Evolutionary conservation across 2,113 vertebrate genomes (phyloP).

Genomic region (Psilopsiagon aurifrons): DNA sequence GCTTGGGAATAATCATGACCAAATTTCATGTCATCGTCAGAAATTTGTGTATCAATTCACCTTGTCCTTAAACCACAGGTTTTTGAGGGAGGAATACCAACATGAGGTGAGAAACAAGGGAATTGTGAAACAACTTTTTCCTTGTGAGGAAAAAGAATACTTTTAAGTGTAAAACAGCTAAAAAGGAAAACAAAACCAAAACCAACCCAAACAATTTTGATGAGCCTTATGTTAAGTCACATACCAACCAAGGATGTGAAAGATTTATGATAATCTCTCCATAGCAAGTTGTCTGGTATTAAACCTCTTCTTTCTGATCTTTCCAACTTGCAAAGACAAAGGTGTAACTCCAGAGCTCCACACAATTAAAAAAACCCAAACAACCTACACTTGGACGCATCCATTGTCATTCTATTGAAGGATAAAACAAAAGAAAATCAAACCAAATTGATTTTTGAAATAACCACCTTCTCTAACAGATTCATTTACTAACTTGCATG

Average conservation of each 20-base stretch:
- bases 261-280: neutral
- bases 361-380: neutral
- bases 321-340: neutral
- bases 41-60: neutral
- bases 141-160: neutral
- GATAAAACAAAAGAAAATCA: neutral
- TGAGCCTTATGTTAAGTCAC: neutral
- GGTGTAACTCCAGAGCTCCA: neutral
- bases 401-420: neutral
- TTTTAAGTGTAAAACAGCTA: neutral
- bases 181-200: neutral
- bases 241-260: neutral
- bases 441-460: neutral
- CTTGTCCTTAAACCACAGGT: neutral
- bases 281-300: neutral
- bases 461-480: neutral
- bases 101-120: neutral
- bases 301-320: neutral
- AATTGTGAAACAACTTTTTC: neutral
- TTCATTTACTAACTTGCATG: neutral
- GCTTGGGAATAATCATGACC: neutral
- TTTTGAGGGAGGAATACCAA: neutral
- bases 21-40: neutral
- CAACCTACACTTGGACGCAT: neutral
- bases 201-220: neutral